A percentile compares a stretch with the other conserved stretches of the same genome.
phyloP scores from a whole-genome alignment of 2,113 vertebrate species.

The Myrmecophaga tridactyla region DNA sequence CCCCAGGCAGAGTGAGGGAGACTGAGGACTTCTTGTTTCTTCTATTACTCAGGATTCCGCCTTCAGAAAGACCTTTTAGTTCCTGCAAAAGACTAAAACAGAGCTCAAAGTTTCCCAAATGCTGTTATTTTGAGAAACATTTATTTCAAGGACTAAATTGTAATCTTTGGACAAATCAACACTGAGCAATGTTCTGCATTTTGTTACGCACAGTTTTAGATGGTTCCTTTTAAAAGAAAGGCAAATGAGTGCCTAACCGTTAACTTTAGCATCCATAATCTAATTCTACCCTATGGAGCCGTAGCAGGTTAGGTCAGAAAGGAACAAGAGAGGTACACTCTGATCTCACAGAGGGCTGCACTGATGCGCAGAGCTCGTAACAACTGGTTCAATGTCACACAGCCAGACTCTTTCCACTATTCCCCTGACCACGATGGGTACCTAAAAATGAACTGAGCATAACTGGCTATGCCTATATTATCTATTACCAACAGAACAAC shows the following conservation, averaged over 20 bases:
- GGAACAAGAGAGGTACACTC: neutral
- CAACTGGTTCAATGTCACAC: neutral
- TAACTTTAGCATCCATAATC: neutral
- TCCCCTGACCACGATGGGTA: too few species aligned
- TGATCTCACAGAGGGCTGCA: neutral
- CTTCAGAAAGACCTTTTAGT: slow-evolving; percentile 83
- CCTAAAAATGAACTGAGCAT: neutral
- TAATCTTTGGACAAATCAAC: slow-evolving; percentile 71
- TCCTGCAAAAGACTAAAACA: slow-evolving; percentile 76
- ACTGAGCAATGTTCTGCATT: slow-evolving; percentile 57
- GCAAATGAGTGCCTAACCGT: neutral
- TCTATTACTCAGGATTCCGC: slow-evolving; percentile 73
- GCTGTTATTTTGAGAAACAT: slow-evolving; percentile 84
- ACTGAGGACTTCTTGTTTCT: slow-evolving; percentile 83
- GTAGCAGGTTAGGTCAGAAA: neutral
- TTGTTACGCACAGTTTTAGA: slow-evolving; percentile 31
- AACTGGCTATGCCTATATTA: neutral
- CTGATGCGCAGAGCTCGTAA: neutral
- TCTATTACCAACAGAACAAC: neutral
- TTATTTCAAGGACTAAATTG: slow-evolving; percentile 75
- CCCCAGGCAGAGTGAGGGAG: slow-evolving; percentile 64
- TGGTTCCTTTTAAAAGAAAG: slow-evolving; percentile 55
- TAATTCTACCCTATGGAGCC: neutral
- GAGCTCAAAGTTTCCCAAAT: slow-evolving; percentile 78
- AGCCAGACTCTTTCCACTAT: neutral